Evolutionary conservation across 2,888 invertebrate genomes (phyloP), one percentile per base, ranked within the genome.

Genomic region (Hemistola chrysoprasaria): DNA sequence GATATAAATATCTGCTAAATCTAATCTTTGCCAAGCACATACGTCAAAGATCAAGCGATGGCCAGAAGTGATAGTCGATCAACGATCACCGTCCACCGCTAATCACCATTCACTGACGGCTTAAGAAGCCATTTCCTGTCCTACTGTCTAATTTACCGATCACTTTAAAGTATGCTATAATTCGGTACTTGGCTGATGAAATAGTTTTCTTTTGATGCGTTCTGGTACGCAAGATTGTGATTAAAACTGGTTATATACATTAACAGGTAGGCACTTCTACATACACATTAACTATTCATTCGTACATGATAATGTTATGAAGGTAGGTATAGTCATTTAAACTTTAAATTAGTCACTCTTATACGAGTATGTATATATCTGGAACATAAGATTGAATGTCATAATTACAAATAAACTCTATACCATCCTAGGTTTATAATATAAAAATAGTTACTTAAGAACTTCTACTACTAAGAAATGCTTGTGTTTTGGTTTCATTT

Each of bases 81-180:
- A 65, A 71, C 76, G 78, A 83, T 83, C 78, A 72, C 66, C 53
- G 67, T 23, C 32, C 65, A 71, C 80, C 70, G 77, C 83, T 83
- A 84, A 86, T 85, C 84, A 82, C 76, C 55, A 67, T 60, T 58
- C 65, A 78, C 78, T 84, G 87, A 88, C 87, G 81, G 83, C 65
- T 59, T 87, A 87, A 87, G 85, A 85, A 86, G 82, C 75, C 82
- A 78, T 82, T 85, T 87, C 87, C 87, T 82, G 86, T 72, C 75
- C 70, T 62, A 77, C 78, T 78, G 71, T 85, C 87, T 88, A 86
- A 88, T 87, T 88, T 82, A 83, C 82, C 76, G 79, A 76, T 79
- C 78, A 76, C 78, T 75, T 73, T 68, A 60, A 70, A 66, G 59
- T 56, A 62, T 68, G 62, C 62, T 65, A 62, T 62, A 51, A 54